A percentile compares a stretch with the other conserved stretches of the same genome.
Conservation (phyloP, 2,797 vertebrate species). For the Gymnothorax javanicus region DNA sequence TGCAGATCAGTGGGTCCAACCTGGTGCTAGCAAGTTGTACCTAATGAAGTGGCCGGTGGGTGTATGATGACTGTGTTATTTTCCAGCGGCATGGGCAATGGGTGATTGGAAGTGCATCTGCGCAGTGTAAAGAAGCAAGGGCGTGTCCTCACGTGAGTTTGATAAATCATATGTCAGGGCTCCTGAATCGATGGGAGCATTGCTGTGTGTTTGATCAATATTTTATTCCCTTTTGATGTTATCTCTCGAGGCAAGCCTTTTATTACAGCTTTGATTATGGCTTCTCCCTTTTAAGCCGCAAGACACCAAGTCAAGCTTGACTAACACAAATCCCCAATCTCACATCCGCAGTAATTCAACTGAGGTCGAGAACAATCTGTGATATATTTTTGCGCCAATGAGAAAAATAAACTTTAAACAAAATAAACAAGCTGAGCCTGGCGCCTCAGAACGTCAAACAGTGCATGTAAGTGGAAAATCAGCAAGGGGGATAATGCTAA, state of each 20-base stretch:
- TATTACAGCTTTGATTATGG: conserved; percentile 12
- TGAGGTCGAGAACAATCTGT: not conserved
- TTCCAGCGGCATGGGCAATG: too few relatives aligned
- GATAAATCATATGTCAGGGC: too few relatives aligned
- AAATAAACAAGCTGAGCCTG: conserved; percentile 16
- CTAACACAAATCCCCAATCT: conserved; percentile 20
- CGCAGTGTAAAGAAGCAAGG: too few relatives aligned
- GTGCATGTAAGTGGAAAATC: conserved; percentile 38
- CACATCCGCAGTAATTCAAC: not conserved
- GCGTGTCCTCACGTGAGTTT: too few relatives aligned
- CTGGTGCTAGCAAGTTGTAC: too few relatives aligned
- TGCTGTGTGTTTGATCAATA: not conserved
- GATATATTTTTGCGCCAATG: conserved; percentile 19
- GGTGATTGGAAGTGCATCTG: too few relatives aligned
- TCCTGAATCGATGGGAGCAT: too few relatives aligned
- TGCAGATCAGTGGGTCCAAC: too few relatives aligned
- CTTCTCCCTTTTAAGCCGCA: not conserved
- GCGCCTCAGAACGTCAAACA: conserved; percentile 25
- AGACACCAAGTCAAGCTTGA: conserved; percentile 12
- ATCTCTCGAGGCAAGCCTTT: not conserved
- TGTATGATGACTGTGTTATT: too few relatives aligned
- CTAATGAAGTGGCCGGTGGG: too few relatives aligned
- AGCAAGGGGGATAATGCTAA: conserved; percentile 43
- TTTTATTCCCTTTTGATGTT: not conserved
- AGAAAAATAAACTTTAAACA: conserved; percentile 3